These are phyloP conservation scores for Myotis yumanensis DNA, from an alignment of 2,113 vertebrate species.

Conservation along the genomic window DNA sequence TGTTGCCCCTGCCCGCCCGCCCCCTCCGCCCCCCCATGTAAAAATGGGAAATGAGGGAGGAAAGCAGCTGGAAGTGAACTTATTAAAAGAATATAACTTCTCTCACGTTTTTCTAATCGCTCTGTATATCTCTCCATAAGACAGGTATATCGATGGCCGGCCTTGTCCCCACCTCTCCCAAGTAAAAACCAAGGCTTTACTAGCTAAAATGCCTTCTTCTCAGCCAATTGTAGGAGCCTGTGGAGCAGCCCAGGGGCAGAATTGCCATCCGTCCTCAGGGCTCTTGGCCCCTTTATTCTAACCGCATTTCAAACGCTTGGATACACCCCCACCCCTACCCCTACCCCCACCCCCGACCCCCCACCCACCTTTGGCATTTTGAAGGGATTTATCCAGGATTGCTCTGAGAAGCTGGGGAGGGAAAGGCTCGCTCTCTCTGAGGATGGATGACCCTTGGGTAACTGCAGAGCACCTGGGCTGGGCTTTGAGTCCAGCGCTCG, in stretches of 20 bases:
- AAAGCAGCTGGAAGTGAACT: conserved; percentile 26
- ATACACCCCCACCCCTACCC: not conserved
- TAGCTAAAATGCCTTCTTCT: not conserved
- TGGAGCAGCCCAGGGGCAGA: not conserved
- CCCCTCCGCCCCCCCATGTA: not conserved
- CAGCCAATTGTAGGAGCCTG: not conserved
- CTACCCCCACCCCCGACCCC: too few species aligned
- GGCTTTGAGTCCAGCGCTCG: not conserved
- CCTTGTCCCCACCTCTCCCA: not conserved
- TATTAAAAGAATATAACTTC: conserved; percentile 28
- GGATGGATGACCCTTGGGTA: too few species aligned
- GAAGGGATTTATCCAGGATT: not conserved
- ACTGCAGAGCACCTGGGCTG: not conserved
- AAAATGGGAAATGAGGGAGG: conserved; percentile 5
- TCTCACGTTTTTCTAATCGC: not conserved
- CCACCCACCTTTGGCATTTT: not conserved
- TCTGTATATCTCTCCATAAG: not conserved
- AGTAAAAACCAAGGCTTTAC: not conserved
- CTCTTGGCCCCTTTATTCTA: not conserved
- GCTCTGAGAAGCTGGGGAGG: accelerated
- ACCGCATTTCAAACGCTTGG: not conserved
- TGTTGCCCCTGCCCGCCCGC: not conserved
- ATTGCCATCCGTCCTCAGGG: not conserved
- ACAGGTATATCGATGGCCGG: not conserved
- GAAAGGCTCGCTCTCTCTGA: too few species aligned